Evolutionary conservation across 2,888 invertebrate species (phyloP).

Genomic region (Poecilobothrus nobilitatus): DNA sequence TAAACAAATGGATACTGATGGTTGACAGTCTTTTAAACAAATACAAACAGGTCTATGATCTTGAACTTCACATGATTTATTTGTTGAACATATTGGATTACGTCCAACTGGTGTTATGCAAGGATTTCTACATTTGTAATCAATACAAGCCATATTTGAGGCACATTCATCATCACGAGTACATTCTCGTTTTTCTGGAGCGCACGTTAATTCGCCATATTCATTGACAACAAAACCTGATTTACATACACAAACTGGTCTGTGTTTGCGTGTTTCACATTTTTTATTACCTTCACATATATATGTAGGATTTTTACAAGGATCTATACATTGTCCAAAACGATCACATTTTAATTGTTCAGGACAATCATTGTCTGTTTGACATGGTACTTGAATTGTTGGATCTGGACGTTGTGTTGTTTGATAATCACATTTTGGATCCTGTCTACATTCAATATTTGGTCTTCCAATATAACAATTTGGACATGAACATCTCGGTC

Average conservation of each 20-base stretch:
- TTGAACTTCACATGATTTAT: slow-evolving; percentile 79
- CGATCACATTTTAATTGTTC: slow-evolving; percentile 64
- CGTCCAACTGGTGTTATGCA: slow-evolving; percentile 56
- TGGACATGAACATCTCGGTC: slow-evolving; percentile 79
- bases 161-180: slow-evolving; percentile 74
- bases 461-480: slow-evolving; percentile 81
- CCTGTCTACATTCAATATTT: slow-evolving; percentile 66
- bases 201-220: slow-evolving; percentile 77
- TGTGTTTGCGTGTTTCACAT: slow-evolving; percentile 79
- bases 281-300: slow-evolving; percentile 74
- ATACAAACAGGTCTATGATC: slow-evolving; percentile 81
- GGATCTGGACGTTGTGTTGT: slow-evolving; percentile 51
- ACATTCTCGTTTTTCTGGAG: slow-evolving; percentile 73
- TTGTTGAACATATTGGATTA: slow-evolving; percentile 62
- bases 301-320: slow-evolving; percentile 60
- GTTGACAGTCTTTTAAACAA: slow-evolving; percentile 78
- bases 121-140: slow-evolving; percentile 78
- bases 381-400: slow-evolving; percentile 53
- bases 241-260: slow-evolving; percentile 80
- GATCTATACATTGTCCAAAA: slow-evolving; percentile 69
- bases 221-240: slow-evolving; percentile 83
- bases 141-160: slow-evolving; percentile 74
- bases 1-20: slow-evolving; percentile 77
- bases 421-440: slow-evolving; percentile 64
- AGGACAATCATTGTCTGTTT: slow-evolving; percentile 62